Evolutionary conservation across 2,113 vertebrate species (phyloP).

Genomic region (Gallinago undulata): DNA sequence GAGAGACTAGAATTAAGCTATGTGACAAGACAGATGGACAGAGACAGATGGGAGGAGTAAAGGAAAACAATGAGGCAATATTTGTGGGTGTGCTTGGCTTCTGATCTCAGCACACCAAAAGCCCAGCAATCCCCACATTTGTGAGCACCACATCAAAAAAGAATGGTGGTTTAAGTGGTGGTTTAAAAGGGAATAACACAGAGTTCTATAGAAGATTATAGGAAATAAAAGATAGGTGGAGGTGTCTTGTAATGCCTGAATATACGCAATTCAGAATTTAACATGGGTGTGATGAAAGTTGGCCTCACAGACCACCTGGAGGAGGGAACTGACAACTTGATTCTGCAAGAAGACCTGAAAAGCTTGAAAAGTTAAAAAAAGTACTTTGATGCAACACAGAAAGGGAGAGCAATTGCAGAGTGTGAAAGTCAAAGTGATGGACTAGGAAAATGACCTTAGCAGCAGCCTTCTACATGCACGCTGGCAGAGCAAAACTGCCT

Average conservation of each 20-base stretch:
- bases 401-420: neutral
- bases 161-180: neutral
- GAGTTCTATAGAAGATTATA: neutral
- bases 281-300: neutral
- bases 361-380: neutral
- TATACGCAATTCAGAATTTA: neutral
- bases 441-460: slow-evolving; percentile 9
- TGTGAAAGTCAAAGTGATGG: slow-evolving; percentile 22
- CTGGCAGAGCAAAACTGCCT: neutral
- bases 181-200: neutral
- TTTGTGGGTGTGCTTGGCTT: slow-evolving; percentile 32
- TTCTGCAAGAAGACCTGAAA: neutral
- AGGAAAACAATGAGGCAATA: slow-evolving; percentile 11
- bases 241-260: neutral
- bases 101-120: neutral
- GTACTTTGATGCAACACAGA: neutral
- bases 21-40: slow-evolving; percentile 41
- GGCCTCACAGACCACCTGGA: neutral
- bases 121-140: neutral
- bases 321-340: neutral
- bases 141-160: neutral
- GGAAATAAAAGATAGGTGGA: neutral
- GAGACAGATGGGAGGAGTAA: slow-evolving; percentile 46
- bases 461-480: neutral
- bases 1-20: neutral